A percentile compares a stretch with the other conserved stretches of the same genome.
phyloP scores from a whole-genome alignment of 2,888 invertebrate genomes.

The Synergus itoensis region DNA sequence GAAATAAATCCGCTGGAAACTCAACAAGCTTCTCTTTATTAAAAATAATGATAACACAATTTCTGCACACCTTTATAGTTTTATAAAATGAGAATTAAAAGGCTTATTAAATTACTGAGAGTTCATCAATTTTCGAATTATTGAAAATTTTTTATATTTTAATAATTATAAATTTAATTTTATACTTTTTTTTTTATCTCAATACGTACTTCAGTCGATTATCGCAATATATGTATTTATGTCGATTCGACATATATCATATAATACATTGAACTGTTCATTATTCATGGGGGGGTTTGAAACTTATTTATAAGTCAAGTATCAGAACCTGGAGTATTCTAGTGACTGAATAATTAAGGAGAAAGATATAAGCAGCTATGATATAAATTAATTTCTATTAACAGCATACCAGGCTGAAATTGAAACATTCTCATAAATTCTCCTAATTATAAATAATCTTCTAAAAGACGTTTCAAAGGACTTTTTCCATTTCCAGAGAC shows the following conservation, averaged over 20 bases:
- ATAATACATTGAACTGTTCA: constrained; percentile 1
- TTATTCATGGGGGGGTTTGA: constrained; percentile 4
- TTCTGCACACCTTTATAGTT: neutral
- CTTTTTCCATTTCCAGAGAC: neutral
- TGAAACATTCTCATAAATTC: neutral
- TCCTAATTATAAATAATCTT: neutral
- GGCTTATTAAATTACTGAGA: no score
- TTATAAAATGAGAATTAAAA: no score
- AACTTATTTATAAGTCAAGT: constrained; percentile 33
- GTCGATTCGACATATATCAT: neutral
- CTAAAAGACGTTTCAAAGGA: neutral
- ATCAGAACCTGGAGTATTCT: constrained; percentile 20
- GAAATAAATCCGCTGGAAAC: neutral
- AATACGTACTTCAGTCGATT: neutral
- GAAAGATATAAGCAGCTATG: neutral
- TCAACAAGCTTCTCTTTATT: neutral
- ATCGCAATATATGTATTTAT: no score
- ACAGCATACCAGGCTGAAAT: neutral
- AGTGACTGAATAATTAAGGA: constrained; percentile 8
- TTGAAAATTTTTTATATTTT: neutral
- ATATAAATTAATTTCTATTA: neutral
- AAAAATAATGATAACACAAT: neutral
- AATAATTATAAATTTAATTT: neutral
- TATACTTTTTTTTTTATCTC: neutral
- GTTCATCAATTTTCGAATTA: no score